Base-by-base conservation (phyloP, 2,113 vertebrate genomes). In the Brevimyrus niger region DNA sequence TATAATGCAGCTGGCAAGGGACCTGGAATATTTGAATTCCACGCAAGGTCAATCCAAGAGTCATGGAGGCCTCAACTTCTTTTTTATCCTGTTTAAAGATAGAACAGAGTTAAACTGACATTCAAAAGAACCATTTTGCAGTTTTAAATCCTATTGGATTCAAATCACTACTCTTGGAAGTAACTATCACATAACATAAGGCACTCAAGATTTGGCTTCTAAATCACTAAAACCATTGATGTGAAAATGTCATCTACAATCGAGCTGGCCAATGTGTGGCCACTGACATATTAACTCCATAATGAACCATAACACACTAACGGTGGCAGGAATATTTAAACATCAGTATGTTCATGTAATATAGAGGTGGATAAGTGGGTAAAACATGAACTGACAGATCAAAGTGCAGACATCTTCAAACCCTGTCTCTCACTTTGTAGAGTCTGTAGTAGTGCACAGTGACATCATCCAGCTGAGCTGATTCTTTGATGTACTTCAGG, bases 11-110 rank as follows among this genome's bases (percentile, higher is more conserved):
- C 87, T 51, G 46, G 76, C 76, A 9, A 47, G 91, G 4, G 90
- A 99, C 98, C 98, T 99, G 98, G 93, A 99, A 99, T 92, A 99
- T 98, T 92, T 99, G 98, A 92, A 99, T 99, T n/a, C 98, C 98
- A n/a, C 98, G 95, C 31, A 98, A 96, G 0, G 98, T 99, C 93
- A 99, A 93, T 55, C 98, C 98, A 89, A 99, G 94, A 0, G 97
- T 97, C 58, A 99, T 94, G 7, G 98, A 98, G 0, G 98, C 98
- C 76, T 99, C 98, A 8, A 97, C 94, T 94, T 99, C 98, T 91
- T 97, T 98, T 93, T 99, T 99, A 94, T 99, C 98, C 98, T 99
- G 91, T 69, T 13, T 69, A 69, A 69, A 31, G 10, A 69, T 44
- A 38, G 90, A 69, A 2, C 35, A 90, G 91, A 88, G 0, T 17